Base-by-base conservation (phyloP, 2,113 vertebrate genomes). In the Onychostoma macrolepis region DNA sequence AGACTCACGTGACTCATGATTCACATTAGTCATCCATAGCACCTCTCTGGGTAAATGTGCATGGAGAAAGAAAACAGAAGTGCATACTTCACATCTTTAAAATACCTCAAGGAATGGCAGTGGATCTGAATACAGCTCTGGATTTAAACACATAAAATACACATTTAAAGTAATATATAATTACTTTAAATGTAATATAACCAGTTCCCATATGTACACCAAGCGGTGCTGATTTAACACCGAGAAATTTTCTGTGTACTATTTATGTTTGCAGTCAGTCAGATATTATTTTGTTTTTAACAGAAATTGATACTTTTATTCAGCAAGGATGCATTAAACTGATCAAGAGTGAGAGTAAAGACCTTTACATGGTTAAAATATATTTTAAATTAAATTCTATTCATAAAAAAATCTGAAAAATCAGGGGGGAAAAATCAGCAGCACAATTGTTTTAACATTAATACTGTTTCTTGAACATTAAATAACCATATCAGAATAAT, bases 1-100 rank as follows among this genome's bases (percentile, higher is more conserved):
- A 71, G 10, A 53, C 53, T 58, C 30, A 56, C 7, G 45, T 72
- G 82, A 56, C 65, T 50, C 10, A 0, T 72, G 41, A 82, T 81
- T 81, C 80, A 81, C 28, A 82, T 41, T 19, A 80, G 80, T 48
- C 61, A 83, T 36, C 61, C 41, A 83, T 45, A 67, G 43, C n/a
- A 48, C 41, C n/a, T 48, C 19, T 69, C 80, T 48, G n/a, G 33
- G 36, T 41, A 67, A 67, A 83, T 30, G 43, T 69, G 79, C 13
- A 28, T 9, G 53, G 58, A 82, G n/a, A 28, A 19, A 43, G 36
- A 81, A 63, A 65, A 81, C 30, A 43, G 24, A 81, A 19, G 38
- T 21, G 80, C 41, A 82, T 63, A 19, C 38, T 50, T 26, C 6
- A 63, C 21, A 79, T 19, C 78, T 58, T 48, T 75, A 43, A 26